phyloP scores from a whole-genome alignment of 1,140 invertebrate species.

The Caenorhabditis latens region DNA sequence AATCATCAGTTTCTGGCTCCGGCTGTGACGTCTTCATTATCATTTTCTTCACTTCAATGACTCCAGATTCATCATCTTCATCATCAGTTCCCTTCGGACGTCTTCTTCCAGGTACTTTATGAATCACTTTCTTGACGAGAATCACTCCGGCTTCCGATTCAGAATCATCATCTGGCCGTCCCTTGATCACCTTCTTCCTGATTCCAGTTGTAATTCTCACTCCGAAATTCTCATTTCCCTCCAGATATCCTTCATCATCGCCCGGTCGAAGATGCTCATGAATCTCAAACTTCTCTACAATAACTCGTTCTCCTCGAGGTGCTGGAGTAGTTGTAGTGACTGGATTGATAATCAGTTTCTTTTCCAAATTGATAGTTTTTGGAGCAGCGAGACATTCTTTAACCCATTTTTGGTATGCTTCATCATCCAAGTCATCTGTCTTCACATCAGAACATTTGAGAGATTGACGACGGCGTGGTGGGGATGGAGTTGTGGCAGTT shows the following conservation, averaged over 20 bases:
- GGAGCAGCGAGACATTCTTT: constrained; percentile 1
- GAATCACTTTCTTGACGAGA: constrained; percentile 27
- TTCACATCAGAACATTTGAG: constrained; percentile 31
- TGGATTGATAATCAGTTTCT: not conserved
- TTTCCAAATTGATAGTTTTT: constrained; percentile 7
- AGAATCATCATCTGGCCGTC: constrained; percentile 24
- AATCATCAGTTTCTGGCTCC: constrained; percentile 20
- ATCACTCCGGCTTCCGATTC: constrained; percentile 32
- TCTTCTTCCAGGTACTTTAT: constrained; percentile 17
- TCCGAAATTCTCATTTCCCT: constrained; percentile 36
- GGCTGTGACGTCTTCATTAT: constrained; percentile 11
- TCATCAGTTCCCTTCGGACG: not conserved
- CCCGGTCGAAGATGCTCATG: constrained; percentile 14
- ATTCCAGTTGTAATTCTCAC: constrained; percentile 12
- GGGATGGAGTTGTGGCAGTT: not conserved
- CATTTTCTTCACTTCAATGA: constrained; percentile 27
- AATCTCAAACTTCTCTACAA: constrained; percentile 18
- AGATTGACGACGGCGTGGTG: constrained; percentile 33
- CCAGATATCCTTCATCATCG: constrained; percentile 30
- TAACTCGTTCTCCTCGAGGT: not conserved
- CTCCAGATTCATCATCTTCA: not conserved
- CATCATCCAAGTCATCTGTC: not conserved
- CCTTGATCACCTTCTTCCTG: not conserved
- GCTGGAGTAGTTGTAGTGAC: not conserved
- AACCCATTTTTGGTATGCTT: constrained; percentile 1